A percentile compares a stretch with the other conserved stretches of the same genome.
phyloP scores from a whole-genome alignment of 2,797 vertebrate genomes.

The Poeciliopsis presidionis region DNA sequence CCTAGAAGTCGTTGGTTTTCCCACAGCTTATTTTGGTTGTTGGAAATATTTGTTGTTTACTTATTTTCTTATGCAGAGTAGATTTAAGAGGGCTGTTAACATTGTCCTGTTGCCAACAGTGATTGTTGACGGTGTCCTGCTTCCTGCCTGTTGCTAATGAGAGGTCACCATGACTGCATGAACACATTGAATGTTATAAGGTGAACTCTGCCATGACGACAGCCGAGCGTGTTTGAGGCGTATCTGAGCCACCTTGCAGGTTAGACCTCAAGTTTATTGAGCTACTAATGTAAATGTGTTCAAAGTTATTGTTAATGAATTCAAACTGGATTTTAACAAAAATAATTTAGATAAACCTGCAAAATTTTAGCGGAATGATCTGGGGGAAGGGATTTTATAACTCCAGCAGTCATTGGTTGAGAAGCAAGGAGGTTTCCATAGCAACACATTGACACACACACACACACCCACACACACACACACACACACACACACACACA shows the following conservation, averaged over 20 bases:
- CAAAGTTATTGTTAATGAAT: neutral
- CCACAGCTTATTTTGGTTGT: constrained; percentile 18
- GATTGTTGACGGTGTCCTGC: constrained; percentile 21
- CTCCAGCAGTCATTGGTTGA: neutral
- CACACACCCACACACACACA: too few relatives aligned
- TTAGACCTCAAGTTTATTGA: neutral
- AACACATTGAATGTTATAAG: constrained; percentile 11
- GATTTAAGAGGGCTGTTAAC: constrained; percentile 36
- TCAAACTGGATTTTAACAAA: neutral
- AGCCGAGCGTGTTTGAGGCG: constrained; percentile 20
- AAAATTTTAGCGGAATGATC: neutral
- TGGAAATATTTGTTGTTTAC: constrained; percentile 34
- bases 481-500: too few relatives aligned
- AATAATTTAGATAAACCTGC: neutral
- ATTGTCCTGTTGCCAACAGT: constrained; percentile 22
- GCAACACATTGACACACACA: neutral
- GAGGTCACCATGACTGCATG: constrained; percentile 7
- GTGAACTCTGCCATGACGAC: constrained; percentile 2
- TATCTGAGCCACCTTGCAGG: neutral
- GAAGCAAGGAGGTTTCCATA: neutral
- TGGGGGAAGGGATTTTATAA: neutral
- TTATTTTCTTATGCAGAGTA: constrained; percentile 21
- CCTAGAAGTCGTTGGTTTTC: constrained; percentile 26
- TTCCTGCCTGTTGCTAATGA: constrained; percentile 17
- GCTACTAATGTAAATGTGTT: neutral